Evolutionary conservation across 1,140 invertebrate genomes (phyloP), one percentile per base, ranked within the genome.

Genomic region (Carposina sasakii): DNA sequence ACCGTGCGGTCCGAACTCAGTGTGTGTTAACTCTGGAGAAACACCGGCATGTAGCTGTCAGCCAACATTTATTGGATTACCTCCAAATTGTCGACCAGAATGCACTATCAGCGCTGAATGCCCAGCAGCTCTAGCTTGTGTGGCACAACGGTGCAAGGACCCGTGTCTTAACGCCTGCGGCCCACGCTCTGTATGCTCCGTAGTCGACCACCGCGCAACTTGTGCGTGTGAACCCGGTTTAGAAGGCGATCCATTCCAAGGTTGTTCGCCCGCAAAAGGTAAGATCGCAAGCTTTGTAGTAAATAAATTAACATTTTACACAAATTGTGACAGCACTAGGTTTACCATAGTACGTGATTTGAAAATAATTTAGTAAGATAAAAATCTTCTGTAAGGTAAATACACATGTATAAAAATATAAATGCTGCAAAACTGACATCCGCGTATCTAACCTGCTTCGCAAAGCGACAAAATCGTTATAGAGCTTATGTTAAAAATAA

Each of bases 1-100:
- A 15, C 93, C 93, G 20, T 96, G 94, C 69, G 94, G 94, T 40
- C 88, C 91, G 3, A 94, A 95, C 76, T 92, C 93, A 15, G 84
- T 91, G 60, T 96, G 94, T 73, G 85, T 89, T 58, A 86, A 89
- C 47, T 86, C 89, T 52, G 88, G 88, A 48, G 88, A 89, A 37
- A 91, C 90, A 63, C 89, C 92, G n/a, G 86, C 90, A 0, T 96
- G 94, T 67, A 89, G 89, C n/a, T 96, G 94, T 68, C 81, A 90
- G 30, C 76, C 89, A 8, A 90, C 91, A 50, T 94, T 92, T 61
- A 90, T 93, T 46, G 94, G 94, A 33, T 87, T 91, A 57, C 91
- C 93, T 20, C 92, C 93, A 51, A 91, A 90, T 58, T 95, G 93
- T 68, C 87, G 91, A 24, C 93, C 92, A n/a, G 93, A 94, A 81